phyloP scores from a whole-genome alignment of 2,113 vertebrate species.

The Anguilla japonica region DNA sequence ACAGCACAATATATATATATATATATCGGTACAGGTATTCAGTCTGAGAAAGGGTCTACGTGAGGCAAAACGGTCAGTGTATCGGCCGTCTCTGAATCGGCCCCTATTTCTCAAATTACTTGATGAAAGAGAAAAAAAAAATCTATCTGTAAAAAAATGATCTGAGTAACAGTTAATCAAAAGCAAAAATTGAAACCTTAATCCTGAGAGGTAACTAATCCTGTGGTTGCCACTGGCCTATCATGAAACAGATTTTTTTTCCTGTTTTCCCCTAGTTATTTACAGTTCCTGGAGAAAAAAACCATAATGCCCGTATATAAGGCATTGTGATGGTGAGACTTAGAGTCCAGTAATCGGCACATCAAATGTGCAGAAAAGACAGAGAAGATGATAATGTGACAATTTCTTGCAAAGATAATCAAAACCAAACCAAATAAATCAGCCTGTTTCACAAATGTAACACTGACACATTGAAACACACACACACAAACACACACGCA shows the following conservation, averaged over 20 bases:
- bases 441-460: neutral
- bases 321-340: neutral
- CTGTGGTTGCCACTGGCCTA: neutral
- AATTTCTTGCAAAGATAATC: neutral
- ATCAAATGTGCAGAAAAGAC: neutral
- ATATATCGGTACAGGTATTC: neutral
- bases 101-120: neutral
- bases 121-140: neutral
- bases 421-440: neutral
- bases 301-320: conserved; percentile 2
- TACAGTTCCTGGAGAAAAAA: neutral
- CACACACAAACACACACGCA: neutral
- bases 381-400: neutral
- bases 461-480: neutral
- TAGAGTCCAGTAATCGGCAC: neutral
- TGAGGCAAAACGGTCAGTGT: neutral
- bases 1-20: neutral
- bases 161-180: neutral
- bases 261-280: neutral
- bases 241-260: neutral
- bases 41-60: conserved; percentile 7
- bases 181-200: neutral
- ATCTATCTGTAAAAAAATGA: neutral
- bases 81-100: neutral
- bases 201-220: conserved; percentile 18